Evolutionary conservation across 2,888 invertebrate genomes (phyloP), one percentile per base, ranked within the genome.

Genomic region (Mechanitis messenoides): DNA sequence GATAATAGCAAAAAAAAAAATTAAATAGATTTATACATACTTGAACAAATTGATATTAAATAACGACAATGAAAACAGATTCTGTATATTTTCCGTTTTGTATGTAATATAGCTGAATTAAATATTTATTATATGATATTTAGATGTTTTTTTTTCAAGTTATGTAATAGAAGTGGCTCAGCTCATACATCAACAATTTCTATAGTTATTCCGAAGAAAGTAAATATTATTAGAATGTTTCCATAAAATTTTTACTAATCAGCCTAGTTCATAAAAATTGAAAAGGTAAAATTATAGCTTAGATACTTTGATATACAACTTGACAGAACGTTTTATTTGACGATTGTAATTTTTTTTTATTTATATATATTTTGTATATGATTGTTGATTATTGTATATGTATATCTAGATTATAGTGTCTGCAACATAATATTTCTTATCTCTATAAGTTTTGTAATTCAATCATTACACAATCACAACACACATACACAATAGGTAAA

Each of bases 231-330:
- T 72, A 80, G 83, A 82, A 83, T 74, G 68, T 60, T 74, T 72
- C 77, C 80, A 76, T 82, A 79, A 83, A 83, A 70, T 73, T 69
- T 63, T 68, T 62, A 69, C 63, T 68, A 74, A 78, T 81, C 70
- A 78, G 76, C 70, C 74, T 74, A 69, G 75, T 82, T 78, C 78
- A 75, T 75, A 71, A 74, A 77, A 77, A 74, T 72, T 72, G 74
- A 61, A 58, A 57, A 57, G 57, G 59, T 63, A 55, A 61, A 66
- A 66, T 64, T 62, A 66, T 56, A 62, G 55, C 33, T 38, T 55
- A 53, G 59, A 55, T 47, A 31, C 55, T 56, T 47, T 50, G 56
- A 54, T 50, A 58, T 63, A 63, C 60, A 56, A 59, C 64, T 64
- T 59, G 58, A 55, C 45, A 55, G 61, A 66, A 66, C 56, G 59